Evolutionary conservation across 2,113 vertebrate species (phyloP), one percentile per base, ranked within the genome.

Genomic region (Orcinus orca): DNA sequence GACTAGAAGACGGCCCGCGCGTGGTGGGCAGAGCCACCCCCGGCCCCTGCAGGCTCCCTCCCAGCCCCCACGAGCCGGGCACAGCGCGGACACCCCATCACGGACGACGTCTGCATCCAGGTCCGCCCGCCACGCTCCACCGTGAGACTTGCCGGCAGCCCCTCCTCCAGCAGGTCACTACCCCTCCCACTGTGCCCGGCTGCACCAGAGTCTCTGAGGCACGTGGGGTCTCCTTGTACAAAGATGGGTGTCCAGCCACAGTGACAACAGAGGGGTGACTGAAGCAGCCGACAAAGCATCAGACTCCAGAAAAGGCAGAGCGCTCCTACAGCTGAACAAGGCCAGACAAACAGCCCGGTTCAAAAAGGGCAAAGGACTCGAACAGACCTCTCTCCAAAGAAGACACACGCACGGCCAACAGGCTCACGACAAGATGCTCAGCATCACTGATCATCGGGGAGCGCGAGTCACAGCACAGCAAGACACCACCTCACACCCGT

Each of bases 381-480:
- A 25, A 50, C 0, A 20, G 58, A 50, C 26, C 0, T 3, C 7
- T 31, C 33, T 23, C 55, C 41, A 12, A 3, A 33, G 38, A 41
- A 1, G 26, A 29, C 50, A 4, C 1, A 5, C 23, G 15, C 8
- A 13, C 0, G 55, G 20, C 65, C 63, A 5, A 31, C 0, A 6
- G 14, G 15, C 86, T 2, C 63, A 13, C 0, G 4, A 23, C 29
- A 2, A 23, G 10, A 36, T 1, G 17, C 20, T 11, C 20, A 2
- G 2, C 11, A 6, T 13, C 74, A 5, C 29, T 2, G 6, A 3
- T 12, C 50, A 17, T 23, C 33, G 11, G 44, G 70, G 58, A 62
- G 3, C 5, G 17, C 44, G 10, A 1, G 26, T 2, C 41, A 6
- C 44, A 33, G 29, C 53, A 33, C 76, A 29, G 17, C 0, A 0